Conservation (phyloP, 2,113 vertebrate species). For the Zapus hudsonius region DNA sequence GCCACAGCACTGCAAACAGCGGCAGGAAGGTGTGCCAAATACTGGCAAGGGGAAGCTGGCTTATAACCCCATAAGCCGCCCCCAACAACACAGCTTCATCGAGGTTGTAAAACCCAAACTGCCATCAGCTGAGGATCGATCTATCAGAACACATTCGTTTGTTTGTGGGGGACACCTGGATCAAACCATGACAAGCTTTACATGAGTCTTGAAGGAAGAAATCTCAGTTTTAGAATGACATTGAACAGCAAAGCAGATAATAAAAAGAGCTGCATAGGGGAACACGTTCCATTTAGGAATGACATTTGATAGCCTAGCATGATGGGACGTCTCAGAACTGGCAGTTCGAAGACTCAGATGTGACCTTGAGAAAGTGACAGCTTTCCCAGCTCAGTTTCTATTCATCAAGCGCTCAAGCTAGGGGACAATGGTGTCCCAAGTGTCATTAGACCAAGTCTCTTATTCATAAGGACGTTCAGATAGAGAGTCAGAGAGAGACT, state of each 20-base stretch:
- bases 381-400: neutral
- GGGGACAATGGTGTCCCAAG: neutral
- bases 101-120: too few relatives aligned
- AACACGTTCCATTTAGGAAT: neutral
- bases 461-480: neutral
- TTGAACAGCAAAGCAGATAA: conserved; percentile 15
- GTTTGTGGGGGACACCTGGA: too few relatives aligned
- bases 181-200: too few relatives aligned
- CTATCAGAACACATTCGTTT: too few relatives aligned
- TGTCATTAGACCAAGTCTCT: neutral
- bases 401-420: neutral
- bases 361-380: neutral
- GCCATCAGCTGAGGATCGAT: too few relatives aligned
- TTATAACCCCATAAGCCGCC: too few relatives aligned
- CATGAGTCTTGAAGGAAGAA: conserved; percentile 29
- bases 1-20: too few relatives aligned
- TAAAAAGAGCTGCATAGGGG: conserved; percentile 8
- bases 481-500: neutral
- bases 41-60: too few relatives aligned
- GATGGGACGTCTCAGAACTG: neutral
- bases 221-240: neutral
- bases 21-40: too few relatives aligned
- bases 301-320: neutral
- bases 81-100: too few relatives aligned
- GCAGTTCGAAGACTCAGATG: neutral